Conservation (phyloP, 2,797 vertebrate genomes). For the Threskiornis aethiopicus region DNA sequence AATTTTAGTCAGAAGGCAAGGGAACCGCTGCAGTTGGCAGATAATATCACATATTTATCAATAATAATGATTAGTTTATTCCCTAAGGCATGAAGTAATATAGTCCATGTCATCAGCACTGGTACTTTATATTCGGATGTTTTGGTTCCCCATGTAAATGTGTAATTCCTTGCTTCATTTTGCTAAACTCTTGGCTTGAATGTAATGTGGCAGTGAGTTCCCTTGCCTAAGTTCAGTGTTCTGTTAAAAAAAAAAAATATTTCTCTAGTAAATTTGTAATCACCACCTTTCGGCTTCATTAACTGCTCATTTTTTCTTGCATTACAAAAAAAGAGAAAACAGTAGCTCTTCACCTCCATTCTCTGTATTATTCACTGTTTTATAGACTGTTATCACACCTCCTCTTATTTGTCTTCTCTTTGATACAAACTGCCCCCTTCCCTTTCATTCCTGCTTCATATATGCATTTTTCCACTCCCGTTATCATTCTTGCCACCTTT, state of each 20-base stretch:
- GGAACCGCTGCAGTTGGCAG: not conserved
- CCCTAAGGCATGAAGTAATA: not conserved
- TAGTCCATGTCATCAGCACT: not conserved
- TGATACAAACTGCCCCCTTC: not conserved
- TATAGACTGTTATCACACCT: not conserved
- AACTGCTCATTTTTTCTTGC: constrained; percentile 26
- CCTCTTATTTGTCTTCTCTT: constrained; percentile 20
- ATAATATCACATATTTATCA: constrained; percentile 5
- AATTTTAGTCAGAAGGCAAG: not conserved
- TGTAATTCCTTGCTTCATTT: not conserved
- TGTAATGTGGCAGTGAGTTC: not conserved
- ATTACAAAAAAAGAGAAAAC: not conserved
- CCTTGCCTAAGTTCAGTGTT: not conserved
- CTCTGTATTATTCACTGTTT: not conserved
- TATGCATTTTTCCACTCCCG: not conserved
- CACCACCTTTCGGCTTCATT: constrained; percentile 60
- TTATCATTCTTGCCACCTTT: constrained; percentile 42
- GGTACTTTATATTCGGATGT: not conserved
- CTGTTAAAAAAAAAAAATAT: not conserved
- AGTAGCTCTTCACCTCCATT: not conserved
- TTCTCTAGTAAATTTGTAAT: constrained; percentile 26
- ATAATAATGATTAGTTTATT: constrained; percentile 12
- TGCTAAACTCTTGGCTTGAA: not conserved
- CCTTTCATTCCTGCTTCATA: not conserved
- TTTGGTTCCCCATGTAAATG: not conserved